A percentile compares a stretch with the other conserved stretches of the same genome.
Conservation (phyloP, 1,140 invertebrate species). For the Hycleus cichorii region DNA sequence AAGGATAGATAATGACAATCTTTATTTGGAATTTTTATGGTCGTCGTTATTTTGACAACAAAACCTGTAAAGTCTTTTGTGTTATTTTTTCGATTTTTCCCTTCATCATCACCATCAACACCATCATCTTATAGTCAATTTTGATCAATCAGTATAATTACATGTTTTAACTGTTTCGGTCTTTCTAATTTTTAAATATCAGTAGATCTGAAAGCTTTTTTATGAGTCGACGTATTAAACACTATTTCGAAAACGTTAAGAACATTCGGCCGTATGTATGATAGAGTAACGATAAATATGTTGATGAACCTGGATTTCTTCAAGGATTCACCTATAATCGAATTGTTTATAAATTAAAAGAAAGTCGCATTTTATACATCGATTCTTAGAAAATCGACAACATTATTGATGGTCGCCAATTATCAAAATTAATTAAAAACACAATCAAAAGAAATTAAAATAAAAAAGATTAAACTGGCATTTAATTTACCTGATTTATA, state of each 20-base stretch:
- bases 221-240: slow-evolving; percentile 2
- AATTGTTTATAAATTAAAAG: not conserved
- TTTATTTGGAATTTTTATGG: slow-evolving; percentile 9
- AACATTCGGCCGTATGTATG: not conserved
- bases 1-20: too few relatives aligned
- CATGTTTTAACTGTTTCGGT: not conserved
- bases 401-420: too few relatives aligned
- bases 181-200: not conserved
- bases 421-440: too few relatives aligned
- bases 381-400: too few relatives aligned
- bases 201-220: slow-evolving; percentile 11
- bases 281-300: not conserved
- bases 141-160: slow-evolving; percentile 12
- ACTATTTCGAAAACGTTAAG: not conserved
- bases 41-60: not conserved
- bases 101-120: too few relatives aligned
- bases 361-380: too few relatives aligned
- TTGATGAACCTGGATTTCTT: not conserved
- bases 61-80: not conserved
- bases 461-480: too few relatives aligned
- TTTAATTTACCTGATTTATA: too few relatives aligned
- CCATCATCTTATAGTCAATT: not conserved
- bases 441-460: too few relatives aligned
- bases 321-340: not conserved
- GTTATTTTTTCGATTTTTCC: too few relatives aligned